Evolutionary conservation across 2,797 vertebrate genomes (phyloP), one percentile per base, ranked within the genome.

Genomic region (Danio aesculapii): DNA sequence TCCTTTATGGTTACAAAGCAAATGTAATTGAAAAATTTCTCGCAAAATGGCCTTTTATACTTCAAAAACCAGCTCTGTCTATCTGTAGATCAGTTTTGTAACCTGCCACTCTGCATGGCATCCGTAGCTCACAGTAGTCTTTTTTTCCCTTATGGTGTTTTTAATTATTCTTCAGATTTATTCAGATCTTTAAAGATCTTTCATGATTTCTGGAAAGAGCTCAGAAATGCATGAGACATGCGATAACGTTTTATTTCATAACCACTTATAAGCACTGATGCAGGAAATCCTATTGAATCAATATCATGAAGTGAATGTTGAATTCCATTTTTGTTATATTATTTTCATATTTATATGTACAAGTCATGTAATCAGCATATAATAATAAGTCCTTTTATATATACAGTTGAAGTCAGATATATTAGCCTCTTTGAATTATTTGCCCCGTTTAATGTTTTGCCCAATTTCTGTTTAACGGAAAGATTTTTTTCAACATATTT

Each of bases 11-110:
- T 66, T 81, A 49, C 59, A 81, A 73, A 81, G 78, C 19, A 74
- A 64, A 19, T 16, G 78, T 81, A 81, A 74, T 81, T 66, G 78
- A 73, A 73, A 39, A 17, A 47, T 73, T 63, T 66, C 43, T 79
- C 21, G 47, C 47, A 13, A 46, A 44, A 55, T 72, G 49, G 58
- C 17, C 67, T 53, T 79, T 53, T 63, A 73, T 66, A 19, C 69
- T 64, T 73, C 43, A 41, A 47, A 66, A 74, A 19, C 4, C 39
- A 63, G 78, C 66, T 55, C 49, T 49, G 64, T 66, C 59, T 58
- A 53, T 80, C 61, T 81, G 17, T 39, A 71, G 61, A 74, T 66
- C 78, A 64, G 61, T 74, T 73, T 39, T 66, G 49, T 64, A 47
- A 50, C 68, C 41, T 73, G 69, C 49, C 57, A 44, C 30, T 71